Conservation (phyloP, 2,113 vertebrate genomes). For the Melanotaenia duboulayi region DNA sequence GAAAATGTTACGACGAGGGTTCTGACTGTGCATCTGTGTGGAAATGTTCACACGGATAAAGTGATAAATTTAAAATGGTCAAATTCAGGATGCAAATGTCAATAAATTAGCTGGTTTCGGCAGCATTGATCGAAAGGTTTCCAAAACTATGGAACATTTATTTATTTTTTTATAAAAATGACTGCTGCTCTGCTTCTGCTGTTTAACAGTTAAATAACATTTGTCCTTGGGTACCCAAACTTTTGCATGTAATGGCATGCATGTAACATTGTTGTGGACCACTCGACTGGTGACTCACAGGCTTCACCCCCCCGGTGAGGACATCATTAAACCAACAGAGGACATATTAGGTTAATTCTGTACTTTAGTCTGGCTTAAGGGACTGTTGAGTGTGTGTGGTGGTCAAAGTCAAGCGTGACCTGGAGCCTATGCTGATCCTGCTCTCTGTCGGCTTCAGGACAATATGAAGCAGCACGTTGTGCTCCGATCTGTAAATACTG, state of each 20-base stretch:
- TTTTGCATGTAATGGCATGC: background rate
- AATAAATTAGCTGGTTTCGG: too few species aligned
- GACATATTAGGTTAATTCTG: slow-evolving; percentile 12
- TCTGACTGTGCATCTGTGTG: too few species aligned
- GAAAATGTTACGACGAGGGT: too few species aligned
- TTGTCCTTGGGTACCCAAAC: background rate
- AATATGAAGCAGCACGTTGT: background rate
- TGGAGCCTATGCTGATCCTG: slow-evolving; percentile 28
- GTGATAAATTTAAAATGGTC: too few species aligned
- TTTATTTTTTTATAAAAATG: too few species aligned
- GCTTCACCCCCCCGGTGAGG: background rate
- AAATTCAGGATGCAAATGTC: too few species aligned
- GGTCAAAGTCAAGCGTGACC: slow-evolving; percentile 57
- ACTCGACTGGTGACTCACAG: slow-evolving; percentile 31
- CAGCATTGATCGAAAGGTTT: too few species aligned
- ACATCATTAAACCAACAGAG: slow-evolving; percentile 14
- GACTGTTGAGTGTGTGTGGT: slow-evolving; percentile 10
- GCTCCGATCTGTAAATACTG: background rate
- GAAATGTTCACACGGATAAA: too few species aligned
- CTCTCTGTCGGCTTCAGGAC: slow-evolving; percentile 27
- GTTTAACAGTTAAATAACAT: too few species aligned
- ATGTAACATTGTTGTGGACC: background rate
- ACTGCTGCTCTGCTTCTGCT: too few species aligned
- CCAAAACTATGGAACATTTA: too few species aligned
- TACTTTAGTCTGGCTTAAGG: slow-evolving; percentile 24